Base-by-base conservation (phyloP, 2,113 vertebrate genomes). In the Macrotus californicus region DNA sequence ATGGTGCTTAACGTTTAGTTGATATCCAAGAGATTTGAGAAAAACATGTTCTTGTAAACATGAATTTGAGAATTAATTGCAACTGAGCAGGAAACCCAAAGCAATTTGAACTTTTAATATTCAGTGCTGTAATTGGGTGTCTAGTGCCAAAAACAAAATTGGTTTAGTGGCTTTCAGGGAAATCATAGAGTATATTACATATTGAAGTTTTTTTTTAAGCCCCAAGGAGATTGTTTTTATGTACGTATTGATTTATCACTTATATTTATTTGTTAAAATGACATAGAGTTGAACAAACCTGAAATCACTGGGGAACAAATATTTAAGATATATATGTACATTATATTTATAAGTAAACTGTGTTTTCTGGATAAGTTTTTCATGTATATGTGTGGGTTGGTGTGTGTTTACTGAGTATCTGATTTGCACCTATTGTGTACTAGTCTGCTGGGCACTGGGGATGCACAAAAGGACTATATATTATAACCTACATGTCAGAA, bases 31-130 rank as follows among this genome's bases (percentile, higher is more conserved):
- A 92, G 48, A 95, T 87, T 89, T 82, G 77, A 96, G 94, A 86
- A 89, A 94, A 96, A 91, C 69, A 70, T 82, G 81, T 90, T 72
- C 86, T 94, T 90, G 43, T 79, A 86, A 94, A 88, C 36, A 54
- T 5, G 19, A 95, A 21, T 80, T 97, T 96, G 82, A 93, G 75
- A 95, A 92, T 96, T 94, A 94, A 97, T 96, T 94, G 41, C 72
- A 86, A 86, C 73, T 76, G 79, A 94, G 67, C 54, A 94, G 73
- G 93, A 97, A 96, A 95, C 34, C 79, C 92, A 97, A 91, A 94
- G 86, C 69, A 97, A 97, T 87, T 94, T 88, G 81, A 96, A 93
- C 84, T 91, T 93, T 94, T 93, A 95, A 94, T 95, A 94, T 96
- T 95, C 94, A 96, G 82, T 80, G 73, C 52, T 87, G n/a, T 94